Conservation (phyloP, 37 sponge, comb jelly and placozoan genomes). For the Ephydatia muelleri region DNA sequence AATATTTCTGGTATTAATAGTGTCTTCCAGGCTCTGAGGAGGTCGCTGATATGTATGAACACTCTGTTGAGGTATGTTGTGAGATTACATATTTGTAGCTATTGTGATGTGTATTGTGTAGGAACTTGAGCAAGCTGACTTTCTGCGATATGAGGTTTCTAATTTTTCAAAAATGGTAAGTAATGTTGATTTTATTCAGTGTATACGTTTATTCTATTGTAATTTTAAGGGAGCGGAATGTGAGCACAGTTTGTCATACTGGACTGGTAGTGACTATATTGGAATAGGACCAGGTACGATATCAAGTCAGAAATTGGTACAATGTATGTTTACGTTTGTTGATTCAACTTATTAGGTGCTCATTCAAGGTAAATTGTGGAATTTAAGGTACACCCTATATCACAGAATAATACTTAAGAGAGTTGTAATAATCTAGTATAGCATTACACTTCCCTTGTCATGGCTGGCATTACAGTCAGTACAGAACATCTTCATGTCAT, state of each 20-base stretch:
- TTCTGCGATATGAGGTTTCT: slow-evolving; percentile 71
- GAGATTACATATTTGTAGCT: not conserved
- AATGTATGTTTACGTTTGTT: not conserved
- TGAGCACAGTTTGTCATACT: slow-evolving; percentile 72
- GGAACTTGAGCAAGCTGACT: slow-evolving; percentile 23
- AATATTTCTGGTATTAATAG: too few species aligned
- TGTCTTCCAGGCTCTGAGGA: slow-evolving; percentile 15
- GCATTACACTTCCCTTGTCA: not conserved
- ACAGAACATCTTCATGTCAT: too few species aligned
- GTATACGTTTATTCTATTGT: not conserved
- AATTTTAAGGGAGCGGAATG: slow-evolving; percentile 62
- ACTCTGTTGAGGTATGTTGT: slow-evolving; percentile 16
- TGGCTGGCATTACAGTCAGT: too few species aligned
- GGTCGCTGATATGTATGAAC: slow-evolving; percentile 45
- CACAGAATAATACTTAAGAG: too few species aligned
- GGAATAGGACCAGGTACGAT: slow-evolving; percentile 76
- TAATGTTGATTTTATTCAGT: not conserved
- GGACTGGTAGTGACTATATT: slow-evolving; percentile 69
- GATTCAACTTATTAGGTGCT: not conserved
- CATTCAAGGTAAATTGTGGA: not conserved
- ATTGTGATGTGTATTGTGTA: not conserved
- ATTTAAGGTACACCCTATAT: not conserved
- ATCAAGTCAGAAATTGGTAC: not conserved
- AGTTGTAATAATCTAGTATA: too few species aligned
- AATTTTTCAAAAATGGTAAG: slow-evolving; percentile 66